A percentile compares a stretch with the other conserved stretches of the same genome.
Evolutionary conservation across 2,113 vertebrate genomes (phyloP).

Genomic region (Malurus elegans): DNA sequence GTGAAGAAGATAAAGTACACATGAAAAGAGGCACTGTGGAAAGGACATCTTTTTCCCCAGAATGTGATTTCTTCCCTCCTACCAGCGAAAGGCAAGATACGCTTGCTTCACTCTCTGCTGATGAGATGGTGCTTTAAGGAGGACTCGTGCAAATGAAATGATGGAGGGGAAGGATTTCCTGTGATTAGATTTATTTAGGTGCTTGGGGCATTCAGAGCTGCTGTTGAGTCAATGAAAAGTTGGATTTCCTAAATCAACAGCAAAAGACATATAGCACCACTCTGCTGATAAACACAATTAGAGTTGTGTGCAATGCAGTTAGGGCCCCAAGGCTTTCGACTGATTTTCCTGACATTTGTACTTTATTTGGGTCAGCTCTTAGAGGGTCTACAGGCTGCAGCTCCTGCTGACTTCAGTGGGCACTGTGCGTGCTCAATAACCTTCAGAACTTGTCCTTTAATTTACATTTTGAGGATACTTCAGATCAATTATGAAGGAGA

Average conservation of each 20-base stretch:
- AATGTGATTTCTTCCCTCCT: not conserved
- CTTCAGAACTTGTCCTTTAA: not conserved
- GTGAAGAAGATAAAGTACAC: slow-evolving; percentile 32
- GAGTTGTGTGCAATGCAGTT: not conserved
- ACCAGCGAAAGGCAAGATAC: not conserved
- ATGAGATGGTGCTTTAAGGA: not conserved
- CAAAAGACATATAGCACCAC: not conserved
- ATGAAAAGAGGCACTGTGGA: not conserved
- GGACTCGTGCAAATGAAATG: not conserved
- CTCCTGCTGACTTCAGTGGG: not conserved
- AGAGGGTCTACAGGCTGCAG: not conserved
- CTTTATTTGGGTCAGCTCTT: not conserved
- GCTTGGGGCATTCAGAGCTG: not conserved
- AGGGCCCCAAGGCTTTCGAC: not conserved
- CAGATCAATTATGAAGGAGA: not conserved
- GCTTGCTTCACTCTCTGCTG: not conserved
- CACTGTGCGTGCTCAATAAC: not conserved
- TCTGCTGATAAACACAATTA: slow-evolving; percentile 38
- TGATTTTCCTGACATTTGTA: slow-evolving; percentile 14
- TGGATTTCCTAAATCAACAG: slow-evolving; percentile 11
- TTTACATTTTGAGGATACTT: not conserved
- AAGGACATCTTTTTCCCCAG: not conserved
- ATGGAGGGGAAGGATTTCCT: not conserved
- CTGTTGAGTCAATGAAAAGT: slow-evolving; percentile 32
- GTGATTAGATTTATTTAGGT: slow-evolving; percentile 37